These are phyloP conservation scores for Charaxes varanes DNA, from an alignment of 1,140 invertebrate species.

Conservation along the genomic window DNA sequence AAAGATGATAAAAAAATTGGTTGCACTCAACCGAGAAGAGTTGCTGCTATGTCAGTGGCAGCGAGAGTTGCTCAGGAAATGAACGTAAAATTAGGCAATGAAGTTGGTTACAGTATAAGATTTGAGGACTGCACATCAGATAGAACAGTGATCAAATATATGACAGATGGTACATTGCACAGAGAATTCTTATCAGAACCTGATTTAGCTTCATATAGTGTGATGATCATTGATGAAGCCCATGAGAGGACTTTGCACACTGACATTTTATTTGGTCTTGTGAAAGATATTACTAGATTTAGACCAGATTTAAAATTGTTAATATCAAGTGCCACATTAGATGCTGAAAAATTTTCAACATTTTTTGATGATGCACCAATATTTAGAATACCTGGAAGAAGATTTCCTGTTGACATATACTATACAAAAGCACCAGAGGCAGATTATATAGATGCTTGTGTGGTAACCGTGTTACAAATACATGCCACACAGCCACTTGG, in stretches of 20 bases:
- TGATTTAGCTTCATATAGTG: constrained; percentile 94
- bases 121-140: constrained; percentile 99
- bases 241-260: constrained; percentile 98
- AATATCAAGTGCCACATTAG: constrained; percentile 98
- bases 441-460: constrained; percentile 98
- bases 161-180: constrained; percentile 99
- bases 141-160: constrained; percentile 98
- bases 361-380: constrained; percentile 99
- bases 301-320: constrained; percentile 95
- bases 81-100: constrained; percentile 97
- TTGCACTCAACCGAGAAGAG: constrained; percentile 96
- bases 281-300: constrained; percentile 98
- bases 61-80: constrained; percentile 99
- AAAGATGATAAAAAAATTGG: constrained; percentile 90
- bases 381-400: constrained; percentile 94
- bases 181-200: constrained; percentile 98
- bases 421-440: constrained; percentile 99
- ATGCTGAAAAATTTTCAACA: constrained; percentile 97
- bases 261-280: constrained; percentile 97
- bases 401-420: constrained; percentile 96
- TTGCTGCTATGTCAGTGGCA: constrained; percentile 99
- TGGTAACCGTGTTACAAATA: constrained; percentile 97
- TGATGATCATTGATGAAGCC: constrained; percentile 99
- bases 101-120: constrained; percentile 99
- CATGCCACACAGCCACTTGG: constrained; percentile 96